Base-by-base conservation (phyloP, 2,888 invertebrate species). In the Morinoia aosen region DNA sequence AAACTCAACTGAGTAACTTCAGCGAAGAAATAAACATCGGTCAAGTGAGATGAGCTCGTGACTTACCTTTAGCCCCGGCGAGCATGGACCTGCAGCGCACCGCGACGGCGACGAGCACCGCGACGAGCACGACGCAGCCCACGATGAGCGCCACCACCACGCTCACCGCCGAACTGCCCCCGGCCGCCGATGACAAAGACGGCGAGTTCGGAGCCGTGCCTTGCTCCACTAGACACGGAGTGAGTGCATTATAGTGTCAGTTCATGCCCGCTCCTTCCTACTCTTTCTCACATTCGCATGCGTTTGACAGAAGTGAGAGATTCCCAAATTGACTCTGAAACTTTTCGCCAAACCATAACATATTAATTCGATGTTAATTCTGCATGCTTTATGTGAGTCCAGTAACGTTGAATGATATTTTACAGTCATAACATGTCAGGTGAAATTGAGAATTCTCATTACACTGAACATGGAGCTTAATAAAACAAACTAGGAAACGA, bases 1-100 rank as follows among this genome's bases (percentile, higher is more conserved):
- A 76, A 61, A 76, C 33, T 10, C 33, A 19, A 0, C 25, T 3
- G 8, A 25, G 76, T 25, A 25, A 76, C 76, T 19, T 2, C 19
- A 76, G 76, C 61, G 61, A 61, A 61, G 12, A 16, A 61, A 61
- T 61, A 19, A 16, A 8, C 4, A 5, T 61, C 12, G 8, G 16
- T 61, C 12, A 12, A 61, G 61, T 12, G 19, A 61, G 19, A 19
- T 61, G 61, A 61, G 16, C 19, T 16, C 61, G 19, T 76, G 16
- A 33, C 19, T 12, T 90, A 48, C 93, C 57, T 93, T 93, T 93
- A 12, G 93, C 10, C n/a, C 48, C 93, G 57, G 58, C n/a, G 12
- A 56, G 33, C 57, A 93, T 93, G 56, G 93, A 93, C 58, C 93
- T 16, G 93, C 93, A 93, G 12, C 93, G 93, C 57, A 93, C 93